Base-by-base conservation (phyloP, 2,113 vertebrate species). In the Columba janthina region DNA sequence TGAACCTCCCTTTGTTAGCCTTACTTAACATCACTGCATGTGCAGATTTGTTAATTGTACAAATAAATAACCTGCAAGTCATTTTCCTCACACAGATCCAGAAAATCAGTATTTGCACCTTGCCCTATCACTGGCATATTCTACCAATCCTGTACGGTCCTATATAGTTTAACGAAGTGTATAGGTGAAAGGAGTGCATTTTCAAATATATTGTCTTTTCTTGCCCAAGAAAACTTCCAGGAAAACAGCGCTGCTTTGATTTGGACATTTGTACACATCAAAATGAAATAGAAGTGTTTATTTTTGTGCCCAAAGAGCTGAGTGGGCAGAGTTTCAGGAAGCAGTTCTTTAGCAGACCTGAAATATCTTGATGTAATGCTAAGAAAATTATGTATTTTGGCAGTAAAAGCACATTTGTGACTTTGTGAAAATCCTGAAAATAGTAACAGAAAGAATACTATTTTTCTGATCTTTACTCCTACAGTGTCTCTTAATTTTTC, bases 381-480 rank as follows among this genome's bases (percentile, higher is more conserved):
- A 69, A 75, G 31, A 3, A 88, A 96, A 70, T 64, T 0, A 84
- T 76, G 25, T 18, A 54, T 87, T 92, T 91, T 81, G 67, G 50
- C 84, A 95, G 25, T 78, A 56, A 79, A 78, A 81, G 12, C 20
- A 0, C 32, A 31, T 70, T 69, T 36, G 16, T 48, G 21, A 58
- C 40, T 71, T 66, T 50, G 48, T 46, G 44, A 72, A 95, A 82
- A 76, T 34, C 54, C 46, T 71, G 28, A 91, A 90, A 91, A 90
- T 56, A 85, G 71, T 56, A 83, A 54, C 61, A 86, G 56, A 61
- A 94, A 66, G 36, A 85, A 74, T 74, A 57, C 12, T 44, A 12
- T 73, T 94, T 79, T 95, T 73, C 36, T 85, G 53, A 73, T 95
- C 42, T 81, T 85, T 70, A 64, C 25, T 94, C 36, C 57, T 83